These are phyloP conservation scores for Bugulina stolonifera DNA, from an alignment of 2,888 invertebrate genomes.

Conservation along the genomic window DNA sequence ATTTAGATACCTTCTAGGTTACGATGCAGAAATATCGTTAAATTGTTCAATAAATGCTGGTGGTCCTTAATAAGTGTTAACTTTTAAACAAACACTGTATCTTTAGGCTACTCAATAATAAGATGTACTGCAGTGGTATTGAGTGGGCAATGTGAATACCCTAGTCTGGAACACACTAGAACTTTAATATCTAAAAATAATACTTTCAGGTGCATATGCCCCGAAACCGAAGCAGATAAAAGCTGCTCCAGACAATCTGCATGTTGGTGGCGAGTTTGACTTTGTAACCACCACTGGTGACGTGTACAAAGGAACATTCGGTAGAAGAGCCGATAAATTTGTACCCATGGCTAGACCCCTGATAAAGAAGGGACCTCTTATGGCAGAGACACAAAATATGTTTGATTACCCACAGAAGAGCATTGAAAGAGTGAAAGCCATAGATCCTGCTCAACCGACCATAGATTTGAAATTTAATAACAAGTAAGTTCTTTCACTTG, in stretches of 20 bases:
- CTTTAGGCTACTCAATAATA: no score
- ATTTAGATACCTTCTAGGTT: no score
- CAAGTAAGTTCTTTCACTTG: constrained; percentile 34
- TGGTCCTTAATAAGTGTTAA: no score
- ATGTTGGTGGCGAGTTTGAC: constrained; percentile 18
- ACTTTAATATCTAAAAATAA: no score
- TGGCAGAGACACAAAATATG: constrained; percentile 25
- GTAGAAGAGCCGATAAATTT: constrained; percentile 8
- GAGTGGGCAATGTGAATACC: no score
- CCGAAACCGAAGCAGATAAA: constrained; percentile 19
- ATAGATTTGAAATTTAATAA: constrained; percentile 45
- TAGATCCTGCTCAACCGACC: constrained; percentile 42
- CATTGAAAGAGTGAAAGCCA: constrained; percentile 30
- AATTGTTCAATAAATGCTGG: no score
- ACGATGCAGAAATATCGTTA: no score
- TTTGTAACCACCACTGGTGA: not conserved
- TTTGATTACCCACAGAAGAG: constrained; percentile 5
- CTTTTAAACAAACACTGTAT: no score
- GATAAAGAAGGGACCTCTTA: constrained; percentile 12
- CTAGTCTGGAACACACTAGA: no score
- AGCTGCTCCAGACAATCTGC: constrained; percentile 25
- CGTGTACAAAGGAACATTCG: constrained; percentile 17
- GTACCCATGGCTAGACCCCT: constrained; percentile 8
- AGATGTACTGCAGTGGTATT: no score
- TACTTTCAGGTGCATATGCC: constrained; percentile 12